These are phyloP conservation scores for Campaea margaritaria DNA, from an alignment of 2,888 invertebrate species.

Conservation along the genomic window DNA sequence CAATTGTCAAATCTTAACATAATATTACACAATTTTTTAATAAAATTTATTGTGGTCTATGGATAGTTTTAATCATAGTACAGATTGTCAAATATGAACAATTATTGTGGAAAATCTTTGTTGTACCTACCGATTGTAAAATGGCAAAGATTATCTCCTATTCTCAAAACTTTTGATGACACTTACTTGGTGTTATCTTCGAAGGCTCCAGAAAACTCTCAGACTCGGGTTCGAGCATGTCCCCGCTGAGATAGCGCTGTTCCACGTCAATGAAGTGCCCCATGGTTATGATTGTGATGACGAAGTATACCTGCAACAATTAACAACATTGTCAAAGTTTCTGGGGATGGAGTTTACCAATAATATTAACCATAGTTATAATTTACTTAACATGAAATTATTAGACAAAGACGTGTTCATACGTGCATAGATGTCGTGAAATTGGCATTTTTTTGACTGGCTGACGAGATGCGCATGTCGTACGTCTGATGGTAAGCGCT, in stretches of 20 bases:
- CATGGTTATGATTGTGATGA: constrained; percentile 86
- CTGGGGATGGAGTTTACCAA: background rate
- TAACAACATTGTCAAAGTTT: constrained; percentile 5
- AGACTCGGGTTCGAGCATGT: constrained; percentile 80
- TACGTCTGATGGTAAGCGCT: too few species aligned
- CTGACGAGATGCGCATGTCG: too few species aligned
- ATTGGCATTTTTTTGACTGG: too few species aligned
- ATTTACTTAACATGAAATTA: background rate
- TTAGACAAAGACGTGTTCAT: too few species aligned
- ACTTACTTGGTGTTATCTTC: constrained; percentile 81
- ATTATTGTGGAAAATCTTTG: too few species aligned
- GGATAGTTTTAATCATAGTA: too few species aligned
- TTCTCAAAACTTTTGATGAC: background rate
- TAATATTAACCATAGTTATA: background rate
- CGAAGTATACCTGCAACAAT: constrained; percentile 87
- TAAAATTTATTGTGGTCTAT: too few species aligned
- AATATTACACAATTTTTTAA: too few species aligned
- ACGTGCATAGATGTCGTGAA: too few species aligned
- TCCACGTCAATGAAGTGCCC: constrained; percentile 88
- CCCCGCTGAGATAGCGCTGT: constrained; percentile 87
- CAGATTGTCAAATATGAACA: too few species aligned
- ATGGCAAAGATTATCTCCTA: background rate
- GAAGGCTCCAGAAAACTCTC: constrained; percentile 86
- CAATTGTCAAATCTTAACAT: too few species aligned
- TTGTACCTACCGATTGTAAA: background rate